Conservation (phyloP, 1,140 invertebrate species). For the Calycopis cecrops region DNA sequence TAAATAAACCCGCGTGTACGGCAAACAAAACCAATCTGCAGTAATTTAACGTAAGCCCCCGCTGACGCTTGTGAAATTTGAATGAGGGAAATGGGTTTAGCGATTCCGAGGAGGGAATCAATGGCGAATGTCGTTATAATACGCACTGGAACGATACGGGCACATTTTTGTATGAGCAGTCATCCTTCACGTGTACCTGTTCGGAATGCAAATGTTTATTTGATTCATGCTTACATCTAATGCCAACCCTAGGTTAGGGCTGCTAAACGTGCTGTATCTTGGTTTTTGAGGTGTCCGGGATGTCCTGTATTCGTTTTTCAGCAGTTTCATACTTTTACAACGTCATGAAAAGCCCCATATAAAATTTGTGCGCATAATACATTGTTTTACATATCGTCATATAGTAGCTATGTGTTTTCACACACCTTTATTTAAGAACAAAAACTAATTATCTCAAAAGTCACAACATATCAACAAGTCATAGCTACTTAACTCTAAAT, state of each 20-base stretch:
- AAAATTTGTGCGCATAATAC: no score
- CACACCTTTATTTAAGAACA: no score
- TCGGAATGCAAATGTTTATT: slow-evolving; percentile 38
- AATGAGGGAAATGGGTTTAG: background rate
- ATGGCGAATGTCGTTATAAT: background rate
- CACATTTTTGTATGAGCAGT: slow-evolving; percentile 31
- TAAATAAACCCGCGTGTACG: background rate
- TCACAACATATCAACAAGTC: no score
- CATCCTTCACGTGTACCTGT: slow-evolving; percentile 35
- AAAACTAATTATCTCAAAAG: no score
- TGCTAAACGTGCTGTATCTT: background rate
- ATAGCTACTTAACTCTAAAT: no score
- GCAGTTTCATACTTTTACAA: no score
- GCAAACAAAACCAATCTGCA: slow-evolving; percentile 1
- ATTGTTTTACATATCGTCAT: no score
- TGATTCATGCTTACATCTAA: slow-evolving; percentile 26
- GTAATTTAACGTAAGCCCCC: background rate
- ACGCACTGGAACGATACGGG: background rate
- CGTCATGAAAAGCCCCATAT: no score
- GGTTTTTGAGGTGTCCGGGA: no score
- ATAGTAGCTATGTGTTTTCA: no score
- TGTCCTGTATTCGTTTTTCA: no score
- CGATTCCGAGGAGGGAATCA: background rate
- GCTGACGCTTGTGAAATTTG: background rate
- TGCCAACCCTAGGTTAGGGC: slow-evolving; percentile 26